Evolutionary conservation across 2,797 vertebrate species (phyloP).

Genomic region (Chaunax sp.): DNA sequence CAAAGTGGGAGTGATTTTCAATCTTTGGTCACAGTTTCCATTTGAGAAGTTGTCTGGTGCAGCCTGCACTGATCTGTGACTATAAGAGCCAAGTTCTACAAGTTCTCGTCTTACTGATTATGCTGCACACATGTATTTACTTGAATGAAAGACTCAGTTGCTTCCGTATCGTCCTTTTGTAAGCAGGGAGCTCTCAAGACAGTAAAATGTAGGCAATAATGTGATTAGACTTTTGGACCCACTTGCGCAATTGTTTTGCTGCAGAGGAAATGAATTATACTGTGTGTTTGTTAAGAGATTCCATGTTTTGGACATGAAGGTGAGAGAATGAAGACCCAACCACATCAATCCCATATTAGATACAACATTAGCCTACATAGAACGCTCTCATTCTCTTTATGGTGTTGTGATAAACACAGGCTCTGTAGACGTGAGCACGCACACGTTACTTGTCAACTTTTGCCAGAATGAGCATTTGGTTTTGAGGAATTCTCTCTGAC

Average conservation of each 20-base stretch:
- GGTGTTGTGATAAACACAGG: neutral
- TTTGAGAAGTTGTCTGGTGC: no score
- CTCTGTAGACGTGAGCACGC: conserved; percentile 3
- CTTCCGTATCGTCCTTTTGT: conserved; percentile 43
- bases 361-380: no score
- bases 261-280: conserved; percentile 17
- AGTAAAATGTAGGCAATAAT: conserved; percentile 35
- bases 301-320: neutral
- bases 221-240: conserved; percentile 23
- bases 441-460: conserved; percentile 10
- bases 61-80: no score
- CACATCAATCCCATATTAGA: neutral
- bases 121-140: conserved; percentile 37
- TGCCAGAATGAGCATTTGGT: conserved; percentile 15
- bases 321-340: neutral
- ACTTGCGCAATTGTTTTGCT: conserved; percentile 20
- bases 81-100: no score
- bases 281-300: conserved; percentile 22
- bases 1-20: no score
- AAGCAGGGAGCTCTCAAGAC: conserved; percentile 29
- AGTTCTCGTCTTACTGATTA: no score
- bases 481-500: conserved; percentile 53
- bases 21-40: no score
- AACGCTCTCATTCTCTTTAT: neutral
- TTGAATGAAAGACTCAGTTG: conserved; percentile 41